Evolutionary conservation across 64 coral and sea anemone genomes (phyloP).

Genomic region (Porites lutea): DNA sequence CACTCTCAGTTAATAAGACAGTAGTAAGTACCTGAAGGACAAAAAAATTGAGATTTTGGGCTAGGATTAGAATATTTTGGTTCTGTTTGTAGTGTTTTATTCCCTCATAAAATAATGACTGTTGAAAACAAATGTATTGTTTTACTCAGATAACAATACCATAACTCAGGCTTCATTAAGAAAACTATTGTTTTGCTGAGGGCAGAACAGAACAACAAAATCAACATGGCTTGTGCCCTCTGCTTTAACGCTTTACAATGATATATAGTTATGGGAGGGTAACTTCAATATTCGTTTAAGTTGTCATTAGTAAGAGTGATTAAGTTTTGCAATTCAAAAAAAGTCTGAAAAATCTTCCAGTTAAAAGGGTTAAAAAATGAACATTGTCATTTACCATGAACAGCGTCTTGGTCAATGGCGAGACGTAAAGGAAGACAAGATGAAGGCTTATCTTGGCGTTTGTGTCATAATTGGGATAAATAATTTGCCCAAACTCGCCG

Average conservation of each 20-base stretch:
- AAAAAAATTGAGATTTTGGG: conserved; percentile 64
- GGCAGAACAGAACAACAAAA: conserved; percentile 36
- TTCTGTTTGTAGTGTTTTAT: conserved; percentile 77
- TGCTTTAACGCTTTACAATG: conserved; percentile 63
- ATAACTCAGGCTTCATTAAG: conserved; percentile 50
- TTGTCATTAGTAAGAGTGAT: too few relatives aligned
- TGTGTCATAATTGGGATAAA: too few relatives aligned
- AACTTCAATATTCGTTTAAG: conserved; percentile 45
- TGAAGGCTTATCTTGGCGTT: too few relatives aligned
- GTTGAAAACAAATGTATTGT: conserved; percentile 52
- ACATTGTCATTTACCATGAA: too few relatives aligned
- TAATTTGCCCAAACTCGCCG: too few relatives aligned
- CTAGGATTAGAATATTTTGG: conserved; percentile 77
- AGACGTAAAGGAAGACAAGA: too few relatives aligned
- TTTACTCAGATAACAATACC: conserved; percentile 51
- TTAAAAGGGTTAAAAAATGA: too few relatives aligned
- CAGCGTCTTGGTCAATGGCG: too few relatives aligned
- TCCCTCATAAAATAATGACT: conserved; percentile 53
- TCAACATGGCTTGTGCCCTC: conserved; percentile 28
- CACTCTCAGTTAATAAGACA: too few relatives aligned
- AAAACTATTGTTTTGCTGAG: conserved; percentile 55
- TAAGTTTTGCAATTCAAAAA: too few relatives aligned
- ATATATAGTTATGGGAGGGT: conserved; percentile 77
- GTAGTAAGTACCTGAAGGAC: conserved; percentile 35
- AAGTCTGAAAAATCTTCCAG: too few relatives aligned